Evolutionary conservation across 2,113 vertebrate species (phyloP), one percentile per base, ranked within the genome.

Genomic region (Gobius niger): DNA sequence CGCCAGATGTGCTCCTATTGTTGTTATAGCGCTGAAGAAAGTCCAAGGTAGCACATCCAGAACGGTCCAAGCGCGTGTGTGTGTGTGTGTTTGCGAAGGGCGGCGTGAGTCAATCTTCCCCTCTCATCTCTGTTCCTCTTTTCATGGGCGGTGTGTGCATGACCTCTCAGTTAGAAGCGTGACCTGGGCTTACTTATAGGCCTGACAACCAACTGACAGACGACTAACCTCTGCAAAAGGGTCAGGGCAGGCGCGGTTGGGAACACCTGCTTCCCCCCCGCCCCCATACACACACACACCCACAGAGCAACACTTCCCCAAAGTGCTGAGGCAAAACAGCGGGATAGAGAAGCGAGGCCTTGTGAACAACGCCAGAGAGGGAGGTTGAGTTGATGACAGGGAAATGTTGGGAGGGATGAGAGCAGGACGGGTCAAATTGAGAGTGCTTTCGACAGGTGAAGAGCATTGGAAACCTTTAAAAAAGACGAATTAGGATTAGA

Each of bases 231-330:
- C 92, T 91, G 87, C 90, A 92, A 90, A 94, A 19, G n/a, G 84
- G 82, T 86, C 82, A 90, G 82, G 83, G 82, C 72, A 75, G 88
- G 76, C 80, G 77, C 72, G 64, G 87, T 78, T 75, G 87, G 86
- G 92, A 91, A 93, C 95, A 98, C 95, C 95, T 98, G 96, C 95
- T 94, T 90, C 92, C 92, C 90, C 81, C 18, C 24, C 24, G 3
- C 24, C 24, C 24, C 24, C 24, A 34, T 0, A 34, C 24, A 34
- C 24, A 2, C 24, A 34, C 24, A 3, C 24, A 34, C 24, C 24
- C 52, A 53, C 52, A 87, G 72, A 92, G 50, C 1, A 80, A 79
- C 69, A 70, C 74, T 81, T 83, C 79, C 75, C 53, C 54, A 54
- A 65, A 84, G 78, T 73, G 78, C 77, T 85, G 9, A 7, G 42